A percentile compares a stretch with the other conserved stretches of the same genome.
These are phyloP conservation scores for Sebastes diploproa DNA, from an alignment of 2,797 vertebrate species.

Conservation along the genomic window DNA sequence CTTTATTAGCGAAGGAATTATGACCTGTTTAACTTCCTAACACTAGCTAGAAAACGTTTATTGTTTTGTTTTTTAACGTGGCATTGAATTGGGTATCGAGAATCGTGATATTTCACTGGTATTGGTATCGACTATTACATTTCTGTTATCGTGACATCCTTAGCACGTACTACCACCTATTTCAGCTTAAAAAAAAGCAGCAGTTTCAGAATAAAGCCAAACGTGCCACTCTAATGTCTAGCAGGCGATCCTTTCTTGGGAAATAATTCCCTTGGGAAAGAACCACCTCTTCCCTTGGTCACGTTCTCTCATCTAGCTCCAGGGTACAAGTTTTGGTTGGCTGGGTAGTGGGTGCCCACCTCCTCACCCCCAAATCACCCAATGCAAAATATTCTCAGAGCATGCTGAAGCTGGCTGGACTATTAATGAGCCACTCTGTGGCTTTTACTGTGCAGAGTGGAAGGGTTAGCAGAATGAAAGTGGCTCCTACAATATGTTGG, in stretches of 20 bases:
- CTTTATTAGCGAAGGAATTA: not conserved
- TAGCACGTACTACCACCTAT: not conserved
- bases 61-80: not conserved
- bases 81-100: not conserved
- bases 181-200: not conserved
- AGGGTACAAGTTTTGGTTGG: slow-evolving; percentile 15
- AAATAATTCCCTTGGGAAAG: slow-evolving; percentile 43
- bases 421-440: slow-evolving; percentile 31
- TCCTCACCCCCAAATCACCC: not conserved
- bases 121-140: not conserved
- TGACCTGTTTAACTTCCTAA: not conserved
- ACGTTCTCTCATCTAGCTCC: slow-evolving; percentile 25
- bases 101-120: not conserved
- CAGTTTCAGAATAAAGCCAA: not conserved
- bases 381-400: slow-evolving; percentile 19
- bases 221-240: not conserved
- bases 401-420: slow-evolving; percentile 8
- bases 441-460: not conserved
- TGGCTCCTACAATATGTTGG: not conserved
- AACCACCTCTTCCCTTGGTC: slow-evolving; percentile 7
- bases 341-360: not conserved
- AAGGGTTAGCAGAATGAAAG: slow-evolving; percentile 22
- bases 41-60: accelerated
- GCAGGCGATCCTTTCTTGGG: not conserved
- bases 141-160: not conserved